Evolutionary conservation across 2,797 vertebrate species (phyloP), one percentile per base, ranked within the genome.

Genomic region (Spizella passerina): DNA sequence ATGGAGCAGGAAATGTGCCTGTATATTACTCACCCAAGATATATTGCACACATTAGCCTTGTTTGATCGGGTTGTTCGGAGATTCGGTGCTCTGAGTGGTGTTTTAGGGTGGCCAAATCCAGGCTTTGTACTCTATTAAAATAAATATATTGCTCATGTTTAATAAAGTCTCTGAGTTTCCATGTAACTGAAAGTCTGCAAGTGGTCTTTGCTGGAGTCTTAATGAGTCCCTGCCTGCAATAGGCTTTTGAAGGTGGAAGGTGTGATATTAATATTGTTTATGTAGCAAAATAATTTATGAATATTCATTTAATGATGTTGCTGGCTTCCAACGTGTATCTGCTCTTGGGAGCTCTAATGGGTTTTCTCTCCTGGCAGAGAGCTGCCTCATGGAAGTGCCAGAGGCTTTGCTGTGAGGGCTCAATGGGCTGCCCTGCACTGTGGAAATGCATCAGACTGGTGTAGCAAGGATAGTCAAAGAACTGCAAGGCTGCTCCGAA

Each of bases 1-100:
- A 96, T 94, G 95, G 95, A 96, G 95, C 94, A 96, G 96, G 96
- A 96, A 97, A 96, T 95, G 81, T 86, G 94, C 84, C 84, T 72
- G 90, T 88, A 89, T 94, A 94, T 96, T 96, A 91, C 85, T 94
- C 92, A 91, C 82, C 91, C 86, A 93, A 96, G 96, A 95, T 95
- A 92, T 96, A 96, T 95, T 91, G 92, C 90, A 77, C 93, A 94
- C 95, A 95, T 96, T 93, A 96, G 95, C 69, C 82, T 57, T 94
- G 93, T 96, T 96, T 96, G 95, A 94, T 93, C 46, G 14, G 75
- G 60, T 75, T 87, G 8, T 88, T 82, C 0, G 0, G 78, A 59
- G 86, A 60, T 80, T 86, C 4, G 0, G 71, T 1, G 2, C 88
- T 90, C 46, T 0, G 4, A 94, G 85, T 83, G 55, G 57, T 84